These are phyloP conservation scores for Chelmon rostratus DNA, from an alignment of 2,797 vertebrate species.

Conservation along the genomic window DNA sequence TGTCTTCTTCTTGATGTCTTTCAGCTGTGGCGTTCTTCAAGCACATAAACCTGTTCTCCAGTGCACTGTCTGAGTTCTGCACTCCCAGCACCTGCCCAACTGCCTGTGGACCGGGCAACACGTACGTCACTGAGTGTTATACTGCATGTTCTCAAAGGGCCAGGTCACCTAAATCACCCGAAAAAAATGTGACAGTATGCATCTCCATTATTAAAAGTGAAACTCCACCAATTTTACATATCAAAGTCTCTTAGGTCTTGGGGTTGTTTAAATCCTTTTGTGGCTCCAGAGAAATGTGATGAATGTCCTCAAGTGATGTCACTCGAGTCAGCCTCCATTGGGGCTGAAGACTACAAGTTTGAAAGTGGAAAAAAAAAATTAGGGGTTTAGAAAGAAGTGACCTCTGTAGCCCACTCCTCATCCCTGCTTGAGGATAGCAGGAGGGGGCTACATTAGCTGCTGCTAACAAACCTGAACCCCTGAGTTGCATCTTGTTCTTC, in stretches of 20 bases:
- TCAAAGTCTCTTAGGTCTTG: not conserved
- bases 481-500: no score
- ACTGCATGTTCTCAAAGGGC: not conserved
- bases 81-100: slow-evolving; percentile 84
- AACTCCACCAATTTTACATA: not conserved
- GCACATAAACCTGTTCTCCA: slow-evolving; percentile 86
- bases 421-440: no score
- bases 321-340: not conserved
- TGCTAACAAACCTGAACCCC: no score
- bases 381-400: no score
- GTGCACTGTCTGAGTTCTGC: slow-evolving; percentile 87
- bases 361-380: not conserved
- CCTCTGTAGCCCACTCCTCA: no score
- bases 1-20: slow-evolving; percentile 40
- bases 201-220: not conserved
- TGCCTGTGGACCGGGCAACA: slow-evolving; percentile 84
- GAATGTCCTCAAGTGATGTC: not conserved
- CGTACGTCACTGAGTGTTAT: slow-evolving; percentile 64
- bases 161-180: not conserved
- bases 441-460: no score
- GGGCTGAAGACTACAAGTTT: not conserved
- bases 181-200: not conserved
- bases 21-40: slow-evolving; percentile 88
- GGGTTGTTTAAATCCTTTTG: not conserved
- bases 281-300: not conserved